Evolutionary conservation across 1,140 invertebrate genomes (phyloP), one percentile per base, ranked within the genome.

Genomic region (Leguminivora glycinivorella): DNA sequence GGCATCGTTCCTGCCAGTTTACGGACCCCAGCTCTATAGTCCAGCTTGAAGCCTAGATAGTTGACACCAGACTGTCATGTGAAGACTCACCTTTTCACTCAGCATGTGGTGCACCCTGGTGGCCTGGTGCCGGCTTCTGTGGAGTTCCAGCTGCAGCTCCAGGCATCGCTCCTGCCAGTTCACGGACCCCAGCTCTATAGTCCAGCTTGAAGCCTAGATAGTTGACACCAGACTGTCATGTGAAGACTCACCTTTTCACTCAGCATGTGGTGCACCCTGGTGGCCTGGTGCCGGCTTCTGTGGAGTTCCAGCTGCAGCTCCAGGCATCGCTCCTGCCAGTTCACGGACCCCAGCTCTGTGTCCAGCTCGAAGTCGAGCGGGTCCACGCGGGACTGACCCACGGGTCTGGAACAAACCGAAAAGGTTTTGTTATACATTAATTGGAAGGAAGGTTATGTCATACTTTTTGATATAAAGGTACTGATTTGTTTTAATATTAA

Each of bases 161-260:
- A 97, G 86, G 84, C 96, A 98, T 26, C 96, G 92, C 82, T 97
- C 96, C 86, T 97, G 95, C 97, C 97, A 98, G 82, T 96, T 95
- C 73, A 93, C 92, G 22, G 92, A 87, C 2, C 88, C 85, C 69
- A 87, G 69, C 68, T 81, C 86, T 17, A 82, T 52, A n/a, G 47
- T 22, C 88, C 71, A 89, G 84, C 73, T 92, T 92, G 56, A 92
- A 93, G 75, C 93, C 84, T 58, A 94, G 77, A n/a, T n/a, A n/a
- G 38, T 10, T 9, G 5, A 2, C 38, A 6, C 12, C 4, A 10
- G 43, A n/a, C 43, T 19, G 9, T 47, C 7, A 43, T 6, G 4
- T 19, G 22, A 52, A 0, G n/a, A 66, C 78, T 72, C 83, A 97
- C 96, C 95, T 97, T 97, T 92, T 97, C 96, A 79, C 96, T 93